phyloP scores from a whole-genome alignment of 37 sponge, comb jelly and placozoan species.

The Oopsacas minuta region DNA sequence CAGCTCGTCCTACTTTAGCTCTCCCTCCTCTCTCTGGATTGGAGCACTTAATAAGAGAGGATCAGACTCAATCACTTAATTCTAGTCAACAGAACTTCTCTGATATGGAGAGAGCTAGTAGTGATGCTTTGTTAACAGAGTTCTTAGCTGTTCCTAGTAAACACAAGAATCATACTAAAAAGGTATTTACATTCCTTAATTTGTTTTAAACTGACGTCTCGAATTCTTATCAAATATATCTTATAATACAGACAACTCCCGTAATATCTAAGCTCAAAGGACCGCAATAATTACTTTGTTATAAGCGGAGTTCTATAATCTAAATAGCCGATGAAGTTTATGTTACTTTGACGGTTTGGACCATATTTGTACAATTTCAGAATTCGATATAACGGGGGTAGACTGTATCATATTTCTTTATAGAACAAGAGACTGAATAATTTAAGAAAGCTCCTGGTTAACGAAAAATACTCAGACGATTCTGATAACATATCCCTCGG shows the following conservation, averaged over 20 bases:
- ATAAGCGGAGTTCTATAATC: too few species aligned
- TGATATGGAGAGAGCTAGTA: neutral
- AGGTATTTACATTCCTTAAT: too few species aligned
- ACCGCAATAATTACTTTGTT: too few species aligned
- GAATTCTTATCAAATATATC: too few species aligned
- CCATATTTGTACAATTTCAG: too few species aligned
- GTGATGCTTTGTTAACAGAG: neutral
- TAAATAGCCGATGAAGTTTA: too few species aligned
- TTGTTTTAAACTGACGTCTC: too few species aligned
- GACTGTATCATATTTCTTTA: neutral
- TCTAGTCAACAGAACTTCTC: neutral
- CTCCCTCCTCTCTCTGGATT: neutral
- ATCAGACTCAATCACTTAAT: neutral
- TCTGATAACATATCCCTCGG: neutral
- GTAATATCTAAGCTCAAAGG: too few species aligned
- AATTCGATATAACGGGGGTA: neutral
- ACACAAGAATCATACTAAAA: too few species aligned
- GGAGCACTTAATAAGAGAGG: neutral
- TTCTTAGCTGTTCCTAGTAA: neutral
- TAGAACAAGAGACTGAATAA: slow-evolving; percentile 17
- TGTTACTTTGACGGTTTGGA: too few species aligned
- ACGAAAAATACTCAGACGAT: neutral
- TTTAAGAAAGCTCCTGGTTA: neutral
- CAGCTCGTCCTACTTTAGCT: neutral
- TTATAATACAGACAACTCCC: too few species aligned